A percentile compares a stretch with the other conserved stretches of the same genome.
Evolutionary conservation across 23 tunicate genomes (phyloP).

Genomic region (Botrylloides violaceus): DNA sequence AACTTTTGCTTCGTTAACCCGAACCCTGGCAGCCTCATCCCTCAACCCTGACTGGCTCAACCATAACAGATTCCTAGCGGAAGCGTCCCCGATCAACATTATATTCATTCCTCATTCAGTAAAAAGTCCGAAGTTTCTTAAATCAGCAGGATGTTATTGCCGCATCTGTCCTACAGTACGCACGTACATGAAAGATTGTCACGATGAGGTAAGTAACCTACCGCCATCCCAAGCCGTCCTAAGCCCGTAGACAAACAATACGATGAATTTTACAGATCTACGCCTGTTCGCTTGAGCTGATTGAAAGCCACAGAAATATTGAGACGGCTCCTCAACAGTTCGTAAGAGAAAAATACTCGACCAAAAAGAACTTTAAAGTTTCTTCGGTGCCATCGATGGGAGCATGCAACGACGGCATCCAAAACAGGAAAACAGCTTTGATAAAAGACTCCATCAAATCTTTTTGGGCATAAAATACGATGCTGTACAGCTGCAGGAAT

Average conservation of each 20-base stretch:
- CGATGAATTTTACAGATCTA: conserved; percentile 1
- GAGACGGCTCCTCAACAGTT: conserved; percentile 13
- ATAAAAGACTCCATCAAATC: background rate
- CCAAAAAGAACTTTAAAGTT: conserved; percentile 14
- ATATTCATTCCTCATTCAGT: no score
- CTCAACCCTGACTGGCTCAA: no score
- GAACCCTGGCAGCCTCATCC: no score
- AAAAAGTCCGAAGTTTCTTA: no score
- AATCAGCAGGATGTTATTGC: no score
- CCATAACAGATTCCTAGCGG: no score
- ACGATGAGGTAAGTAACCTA: conserved; percentile 6
- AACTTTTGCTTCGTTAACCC: no score
- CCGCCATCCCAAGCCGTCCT: background rate
- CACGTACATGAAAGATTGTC: conserved; percentile 18
- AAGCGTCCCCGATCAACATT: no score
- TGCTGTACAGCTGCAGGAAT: no score
- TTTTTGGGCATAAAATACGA: no score
- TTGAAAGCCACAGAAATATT: background rate
- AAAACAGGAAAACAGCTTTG: background rate
- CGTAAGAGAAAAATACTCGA: conserved; percentile 18
- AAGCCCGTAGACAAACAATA: background rate
- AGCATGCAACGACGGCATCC: background rate
- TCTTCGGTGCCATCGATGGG: conserved; percentile 6
- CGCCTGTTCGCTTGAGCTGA: conserved; percentile 20
- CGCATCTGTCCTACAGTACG: conserved; percentile 7